Evolutionary conservation across 2,797 vertebrate genomes (phyloP), one percentile per base, ranked within the genome.

Genomic region (Decapterus maruadsi): DNA sequence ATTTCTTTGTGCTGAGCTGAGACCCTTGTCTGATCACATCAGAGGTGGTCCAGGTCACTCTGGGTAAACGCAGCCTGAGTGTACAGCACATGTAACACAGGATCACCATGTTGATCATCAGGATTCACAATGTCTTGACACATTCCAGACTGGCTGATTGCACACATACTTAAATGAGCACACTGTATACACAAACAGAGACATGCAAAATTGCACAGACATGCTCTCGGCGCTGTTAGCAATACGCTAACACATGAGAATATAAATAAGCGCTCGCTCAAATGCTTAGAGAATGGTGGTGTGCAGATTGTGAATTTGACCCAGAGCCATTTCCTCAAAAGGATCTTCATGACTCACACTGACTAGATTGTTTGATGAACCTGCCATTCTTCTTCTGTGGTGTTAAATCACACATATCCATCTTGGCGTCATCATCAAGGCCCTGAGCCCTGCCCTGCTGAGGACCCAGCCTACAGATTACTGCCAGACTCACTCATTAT

Each of bases 41-140:
- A 64, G 12, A 77, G 42, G 51, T 8, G 9, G 62, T 58, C 63
- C 9, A 2, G 31, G 26, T 55, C 22, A 48, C 58, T 76, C 13
- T 46, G 75, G 56, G 75, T 80, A 73, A 73, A 75, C 48, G 19
- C 8, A 29, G 64, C 46, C 43, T 46, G 67, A 87, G 67, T 73
- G 54, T 17, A 31, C 75, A 74, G 74, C 72, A 81, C 87, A 86
- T 85, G 78, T 85, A 79, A 73, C 87, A 83, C 85, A 78, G 83
- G 75, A 88, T 84, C 84, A 83, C 83, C 3, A 82, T 80, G 87
- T 87, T 88, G 86, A 92, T 91, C 80, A 77, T 88, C 76, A 85
- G 88, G 76, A 87, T 86, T 92, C 81, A 72, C 92, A 50, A 59
- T 82, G 76, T 84, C 81, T 53, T 71, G 85, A 88, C 64, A 91